phyloP scores from a whole-genome alignment of 1,140 invertebrate genomes.

The Drosophila orena region DNA sequence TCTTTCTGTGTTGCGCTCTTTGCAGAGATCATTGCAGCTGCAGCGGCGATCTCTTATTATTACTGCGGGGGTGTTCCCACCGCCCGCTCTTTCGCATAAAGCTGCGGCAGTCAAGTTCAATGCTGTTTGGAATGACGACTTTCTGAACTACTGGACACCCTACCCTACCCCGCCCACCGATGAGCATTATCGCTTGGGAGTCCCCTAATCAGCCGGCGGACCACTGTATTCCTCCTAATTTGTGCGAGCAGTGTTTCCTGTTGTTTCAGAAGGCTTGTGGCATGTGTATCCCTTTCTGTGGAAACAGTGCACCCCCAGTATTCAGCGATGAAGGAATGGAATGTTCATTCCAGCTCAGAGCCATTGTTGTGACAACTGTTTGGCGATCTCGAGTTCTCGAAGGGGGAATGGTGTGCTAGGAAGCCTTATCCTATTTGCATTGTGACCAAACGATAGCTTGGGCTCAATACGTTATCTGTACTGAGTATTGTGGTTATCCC shows the following conservation, averaged over 20 bases:
- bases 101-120: conserved; percentile 69
- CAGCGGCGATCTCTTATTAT: conserved; percentile 1
- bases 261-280: neutral
- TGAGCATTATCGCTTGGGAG: conserved; percentile 19
- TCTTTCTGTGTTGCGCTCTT: neutral
- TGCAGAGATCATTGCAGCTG: conserved; percentile 15
- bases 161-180: neutral
- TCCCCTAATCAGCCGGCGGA: conserved; percentile 4
- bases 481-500: neutral
- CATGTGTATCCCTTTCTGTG: neutral
- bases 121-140: conserved; percentile 27
- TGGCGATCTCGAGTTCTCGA: neutral
- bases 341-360: neutral
- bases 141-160: conserved; percentile 9
- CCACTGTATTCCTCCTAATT: conserved; percentile 4
- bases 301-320: neutral
- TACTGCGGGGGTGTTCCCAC: neutral
- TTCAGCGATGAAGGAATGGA: neutral
- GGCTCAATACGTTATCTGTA: neutral
- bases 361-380: neutral
- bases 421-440: neutral
- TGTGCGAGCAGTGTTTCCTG: neutral
- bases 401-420: neutral
- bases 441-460: neutral
- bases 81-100: neutral